phyloP scores from a whole-genome alignment of 1,140 invertebrate genomes.

The Drosophila teissieri region DNA sequence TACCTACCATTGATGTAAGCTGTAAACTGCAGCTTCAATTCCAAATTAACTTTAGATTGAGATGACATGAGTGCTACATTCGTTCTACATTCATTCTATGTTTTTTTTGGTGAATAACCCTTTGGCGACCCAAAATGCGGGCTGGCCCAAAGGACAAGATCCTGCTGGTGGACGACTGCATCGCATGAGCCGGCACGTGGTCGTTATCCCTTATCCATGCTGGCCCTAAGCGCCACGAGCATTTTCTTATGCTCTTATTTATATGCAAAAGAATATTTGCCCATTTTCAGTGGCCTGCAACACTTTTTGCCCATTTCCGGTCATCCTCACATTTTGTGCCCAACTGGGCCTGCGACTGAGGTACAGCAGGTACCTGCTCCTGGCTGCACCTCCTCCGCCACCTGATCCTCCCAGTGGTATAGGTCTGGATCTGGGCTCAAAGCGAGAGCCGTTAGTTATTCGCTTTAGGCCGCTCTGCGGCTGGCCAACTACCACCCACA shows the following conservation, averaged over 20 bases:
- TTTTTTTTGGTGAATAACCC: constrained; percentile 5
- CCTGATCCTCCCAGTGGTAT: not conserved
- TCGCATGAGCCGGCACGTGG: constrained; percentile 8
- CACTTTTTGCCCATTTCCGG: constrained; percentile 33
- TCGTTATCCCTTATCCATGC: constrained; percentile 14
- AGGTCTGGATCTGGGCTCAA: not conserved
- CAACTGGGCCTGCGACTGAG: constrained; percentile 24
- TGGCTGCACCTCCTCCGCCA: not conserved
- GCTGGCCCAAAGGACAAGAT: constrained; percentile 21
- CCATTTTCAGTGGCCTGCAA: constrained; percentile 33
- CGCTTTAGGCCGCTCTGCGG: constrained; percentile 1
- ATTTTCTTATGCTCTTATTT: constrained; percentile 37
- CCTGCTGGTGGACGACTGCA: constrained; percentile 23
- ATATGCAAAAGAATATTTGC: constrained; percentile 37
- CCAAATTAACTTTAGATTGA: not conserved
- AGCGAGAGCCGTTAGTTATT: constrained; percentile 5
- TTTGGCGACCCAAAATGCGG: constrained; percentile 10
- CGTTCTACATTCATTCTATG: too few species aligned
- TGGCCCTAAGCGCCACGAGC: constrained; percentile 17
- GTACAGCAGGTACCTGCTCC: not conserved
- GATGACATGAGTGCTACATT: constrained; percentile 2
- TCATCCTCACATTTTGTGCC: not conserved
- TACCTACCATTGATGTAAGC: not conserved
- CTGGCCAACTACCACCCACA: constrained; percentile 18
- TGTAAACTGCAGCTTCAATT: constrained; percentile 2